Evolutionary conservation across 2,888 invertebrate species (phyloP).

Genomic region (Cepaea hortensis): DNA sequence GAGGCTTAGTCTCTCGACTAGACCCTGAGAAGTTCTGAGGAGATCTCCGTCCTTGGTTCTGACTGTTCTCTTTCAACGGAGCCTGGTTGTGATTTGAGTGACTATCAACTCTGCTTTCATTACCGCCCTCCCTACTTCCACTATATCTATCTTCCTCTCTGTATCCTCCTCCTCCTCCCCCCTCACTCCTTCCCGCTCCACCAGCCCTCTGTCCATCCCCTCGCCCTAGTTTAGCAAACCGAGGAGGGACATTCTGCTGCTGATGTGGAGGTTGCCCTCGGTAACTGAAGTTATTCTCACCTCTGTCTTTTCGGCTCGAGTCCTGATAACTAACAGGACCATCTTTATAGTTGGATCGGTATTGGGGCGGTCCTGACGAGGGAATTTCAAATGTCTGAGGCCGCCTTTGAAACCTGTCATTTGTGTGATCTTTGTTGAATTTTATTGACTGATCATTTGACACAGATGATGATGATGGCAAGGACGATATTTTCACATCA

Average conservation of each 20-base stretch:
- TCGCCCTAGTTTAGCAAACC: conserved; percentile 45
- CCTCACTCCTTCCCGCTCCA: conserved; percentile 14
- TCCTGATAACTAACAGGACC: neutral
- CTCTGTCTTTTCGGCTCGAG: conserved; percentile 1
- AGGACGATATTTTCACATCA: conserved; percentile 4
- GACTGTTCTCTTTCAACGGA: conserved; percentile 12
- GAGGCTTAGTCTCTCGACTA: neutral
- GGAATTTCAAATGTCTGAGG: neutral
- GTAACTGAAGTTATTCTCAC: conserved; percentile 27
- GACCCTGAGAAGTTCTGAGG: neutral
- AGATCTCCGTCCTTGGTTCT: neutral
- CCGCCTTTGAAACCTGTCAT: neutral
- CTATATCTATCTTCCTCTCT: conserved; percentile 35
- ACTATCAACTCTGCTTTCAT: conserved; percentile 36
- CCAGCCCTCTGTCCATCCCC: conserved; percentile 35
- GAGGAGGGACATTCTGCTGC: conserved; percentile 40
- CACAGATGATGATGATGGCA: neutral
- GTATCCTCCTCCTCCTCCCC: conserved; percentile 34
- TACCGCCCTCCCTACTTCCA: conserved; percentile 20
- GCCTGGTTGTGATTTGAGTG: conserved; percentile 27
- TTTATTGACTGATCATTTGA: conserved; percentile 16
- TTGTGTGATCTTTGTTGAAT: conserved; percentile 16
- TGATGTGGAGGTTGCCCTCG: neutral
- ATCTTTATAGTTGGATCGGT: neutral
- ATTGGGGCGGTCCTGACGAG: neutral